phyloP scores from a whole-genome alignment of 2,797 vertebrate species.

The Tragopan temminckii region DNA sequence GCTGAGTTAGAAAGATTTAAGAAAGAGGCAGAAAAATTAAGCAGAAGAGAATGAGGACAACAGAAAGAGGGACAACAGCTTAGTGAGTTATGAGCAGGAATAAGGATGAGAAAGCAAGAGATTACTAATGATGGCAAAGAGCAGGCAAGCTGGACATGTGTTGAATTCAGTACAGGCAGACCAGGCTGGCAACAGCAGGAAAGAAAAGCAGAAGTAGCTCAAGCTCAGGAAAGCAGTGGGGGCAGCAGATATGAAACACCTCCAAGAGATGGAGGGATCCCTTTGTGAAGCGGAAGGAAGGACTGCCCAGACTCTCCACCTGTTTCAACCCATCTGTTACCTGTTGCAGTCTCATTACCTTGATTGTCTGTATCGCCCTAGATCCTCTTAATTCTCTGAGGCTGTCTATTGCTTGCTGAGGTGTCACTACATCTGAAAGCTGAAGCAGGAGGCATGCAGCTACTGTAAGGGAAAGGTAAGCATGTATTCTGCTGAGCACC shows the following conservation, averaged over 20 bases:
- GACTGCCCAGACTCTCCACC: rapidly evolving
- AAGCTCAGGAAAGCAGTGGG: neutral
- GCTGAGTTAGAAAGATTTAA: neutral
- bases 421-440: slow-evolving; percentile 83
- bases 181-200: neutral
- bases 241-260: neutral
- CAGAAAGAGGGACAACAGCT: neutral
- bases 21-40: neutral
- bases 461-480: slow-evolving; percentile 78
- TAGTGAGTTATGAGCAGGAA: neutral
- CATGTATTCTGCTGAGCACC: neutral
- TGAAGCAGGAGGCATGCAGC: slow-evolving; percentile 90
- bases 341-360: slow-evolving; percentile 80
- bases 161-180: neutral
- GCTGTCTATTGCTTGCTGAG: slow-evolving; percentile 88
- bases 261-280: neutral
- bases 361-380: slow-evolving; percentile 92
- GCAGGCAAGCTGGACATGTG: neutral
- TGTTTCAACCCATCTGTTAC: rapidly evolving
- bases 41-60: neutral
- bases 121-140: neutral
- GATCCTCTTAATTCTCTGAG: slow-evolving; percentile 87
- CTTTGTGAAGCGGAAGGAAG: neutral
- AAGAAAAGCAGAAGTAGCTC: neutral
- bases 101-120: neutral